Conservation (phyloP, 2,113 vertebrate species). For the Nerophis ophidion region DNA sequence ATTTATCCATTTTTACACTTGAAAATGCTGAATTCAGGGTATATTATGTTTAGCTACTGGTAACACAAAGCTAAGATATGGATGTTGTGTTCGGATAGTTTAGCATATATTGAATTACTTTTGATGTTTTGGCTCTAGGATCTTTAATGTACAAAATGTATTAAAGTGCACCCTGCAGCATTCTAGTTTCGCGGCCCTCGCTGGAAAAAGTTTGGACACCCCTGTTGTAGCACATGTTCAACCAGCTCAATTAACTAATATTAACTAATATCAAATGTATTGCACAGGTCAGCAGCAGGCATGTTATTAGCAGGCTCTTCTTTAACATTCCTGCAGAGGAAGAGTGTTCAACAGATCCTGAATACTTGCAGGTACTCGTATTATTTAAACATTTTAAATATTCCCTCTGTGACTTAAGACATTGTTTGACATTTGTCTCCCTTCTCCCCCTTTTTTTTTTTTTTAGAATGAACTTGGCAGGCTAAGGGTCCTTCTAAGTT, state of each 20-base stretch:
- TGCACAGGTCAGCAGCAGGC: conserved; percentile 81
- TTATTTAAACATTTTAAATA: not conserved
- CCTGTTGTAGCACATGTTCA: not conserved
- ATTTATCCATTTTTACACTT: too few species aligned
- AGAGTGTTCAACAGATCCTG: conserved; percentile 73
- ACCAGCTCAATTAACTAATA: too few species aligned
- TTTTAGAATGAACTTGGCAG: conserved; percentile 87
- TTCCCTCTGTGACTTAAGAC: not conserved
- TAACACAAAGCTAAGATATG: too few species aligned
- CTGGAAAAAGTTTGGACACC: too few species aligned
- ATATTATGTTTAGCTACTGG: too few species aligned
- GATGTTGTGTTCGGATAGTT: too few species aligned
- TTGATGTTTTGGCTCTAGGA: too few species aligned
- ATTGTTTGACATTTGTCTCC: not conserved
- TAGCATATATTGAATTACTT: too few species aligned
- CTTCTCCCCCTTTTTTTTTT: not conserved
- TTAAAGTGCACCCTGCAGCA: too few species aligned
- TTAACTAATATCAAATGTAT: not conserved
- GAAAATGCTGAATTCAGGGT: too few species aligned
- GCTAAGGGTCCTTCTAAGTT: conserved; percentile 76
- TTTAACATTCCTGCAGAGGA: conserved; percentile 84
- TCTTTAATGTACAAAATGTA: too few species aligned
- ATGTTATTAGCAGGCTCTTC: conserved; percentile 89
- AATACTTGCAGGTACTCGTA: conserved; percentile 80
- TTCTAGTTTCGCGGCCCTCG: too few species aligned